These are phyloP conservation scores for Leucozona laternaria DNA, from an alignment of 2,888 invertebrate species.

Conservation along the genomic window DNA sequence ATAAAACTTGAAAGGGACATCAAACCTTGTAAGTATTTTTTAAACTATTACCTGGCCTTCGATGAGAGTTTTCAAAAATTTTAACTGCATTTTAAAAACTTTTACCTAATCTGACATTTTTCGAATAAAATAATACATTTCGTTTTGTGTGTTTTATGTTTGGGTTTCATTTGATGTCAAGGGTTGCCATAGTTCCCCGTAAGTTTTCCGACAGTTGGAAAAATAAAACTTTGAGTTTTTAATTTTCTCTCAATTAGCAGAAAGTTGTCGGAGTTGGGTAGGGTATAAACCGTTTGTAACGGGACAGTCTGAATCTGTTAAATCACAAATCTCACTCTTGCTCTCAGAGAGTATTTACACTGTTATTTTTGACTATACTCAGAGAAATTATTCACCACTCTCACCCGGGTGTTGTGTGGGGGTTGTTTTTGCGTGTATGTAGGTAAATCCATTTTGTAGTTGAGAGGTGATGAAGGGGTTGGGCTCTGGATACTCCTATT, in stretches of 20 bases:
- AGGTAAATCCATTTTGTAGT: conserved; percentile 21
- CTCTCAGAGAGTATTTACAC: background rate
- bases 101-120: conserved; percentile 16
- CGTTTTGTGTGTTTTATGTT: conserved; percentile 52
- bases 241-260: background rate
- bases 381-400: conserved; percentile 56
- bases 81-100: conserved; percentile 88
- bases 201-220: conserved; percentile 19
- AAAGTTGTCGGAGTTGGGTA: background rate
- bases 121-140: conserved; percentile 4
- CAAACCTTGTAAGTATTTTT: background rate
- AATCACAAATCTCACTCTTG: background rate
- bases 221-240: background rate
- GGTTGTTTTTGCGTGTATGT: conserved; percentile 70
- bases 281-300: conserved; percentile 5
- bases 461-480: background rate
- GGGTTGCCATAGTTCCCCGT: conserved; percentile 66
- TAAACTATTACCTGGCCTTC: conserved; percentile 88
- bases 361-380: background rate
- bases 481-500: background rate
- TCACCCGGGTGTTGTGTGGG: conserved; percentile 66
- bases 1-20: background rate
- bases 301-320: conserved; percentile 18
- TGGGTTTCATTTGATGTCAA: conserved; percentile 59
- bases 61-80: conserved; percentile 91